A percentile compares a stretch with the other conserved stretches of the same genome.
Evolutionary conservation across 2,797 vertebrate species (phyloP).

Genomic region (Sebastolobus alascanus): DNA sequence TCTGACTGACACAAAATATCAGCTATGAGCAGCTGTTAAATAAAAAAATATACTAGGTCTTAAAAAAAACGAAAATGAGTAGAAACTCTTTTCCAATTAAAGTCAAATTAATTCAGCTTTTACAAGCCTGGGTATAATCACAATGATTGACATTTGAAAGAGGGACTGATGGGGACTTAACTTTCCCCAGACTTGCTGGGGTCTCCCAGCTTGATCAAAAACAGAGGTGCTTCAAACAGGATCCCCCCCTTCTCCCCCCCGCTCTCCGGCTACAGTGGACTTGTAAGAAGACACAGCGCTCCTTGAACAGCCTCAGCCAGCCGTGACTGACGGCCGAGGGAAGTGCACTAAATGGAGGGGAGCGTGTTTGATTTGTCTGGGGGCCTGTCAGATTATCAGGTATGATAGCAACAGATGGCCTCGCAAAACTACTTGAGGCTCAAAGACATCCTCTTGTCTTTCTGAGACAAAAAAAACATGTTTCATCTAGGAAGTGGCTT

Average conservation of each 20-base stretch:
- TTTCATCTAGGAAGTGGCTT: slow-evolving; percentile 22
- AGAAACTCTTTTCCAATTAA: neutral
- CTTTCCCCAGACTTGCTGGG: slow-evolving; percentile 6
- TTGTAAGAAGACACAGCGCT: neutral
- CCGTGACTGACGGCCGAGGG: slow-evolving; percentile 6
- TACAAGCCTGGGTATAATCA: neutral
- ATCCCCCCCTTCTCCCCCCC: neutral
- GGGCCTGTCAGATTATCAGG: slow-evolving; percentile 40
- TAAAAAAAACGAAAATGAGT: neutral
- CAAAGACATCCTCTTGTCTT: slow-evolving; percentile 1
- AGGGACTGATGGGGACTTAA: slow-evolving; percentile 1
- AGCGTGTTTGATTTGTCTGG: slow-evolving; percentile 26
- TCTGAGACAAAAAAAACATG: neutral
- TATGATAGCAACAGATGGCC: slow-evolving; percentile 32
- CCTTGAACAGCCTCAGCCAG: slow-evolving; percentile 8
- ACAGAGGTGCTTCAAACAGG: slow-evolving; percentile 33
- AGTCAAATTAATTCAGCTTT: neutral
- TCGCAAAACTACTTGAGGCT: neutral
- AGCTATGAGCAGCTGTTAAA: neutral
- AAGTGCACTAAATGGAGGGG: slow-evolving; percentile 11
- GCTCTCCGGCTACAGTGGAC: neutral
- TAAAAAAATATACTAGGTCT: neutral
- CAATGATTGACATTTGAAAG: slow-evolving; percentile 15
- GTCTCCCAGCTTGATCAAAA: slow-evolving; percentile 40
- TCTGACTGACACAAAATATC: neutral